phyloP scores from a whole-genome alignment of 1,140 invertebrate species.

The Megalonaias nervosa region DNA sequence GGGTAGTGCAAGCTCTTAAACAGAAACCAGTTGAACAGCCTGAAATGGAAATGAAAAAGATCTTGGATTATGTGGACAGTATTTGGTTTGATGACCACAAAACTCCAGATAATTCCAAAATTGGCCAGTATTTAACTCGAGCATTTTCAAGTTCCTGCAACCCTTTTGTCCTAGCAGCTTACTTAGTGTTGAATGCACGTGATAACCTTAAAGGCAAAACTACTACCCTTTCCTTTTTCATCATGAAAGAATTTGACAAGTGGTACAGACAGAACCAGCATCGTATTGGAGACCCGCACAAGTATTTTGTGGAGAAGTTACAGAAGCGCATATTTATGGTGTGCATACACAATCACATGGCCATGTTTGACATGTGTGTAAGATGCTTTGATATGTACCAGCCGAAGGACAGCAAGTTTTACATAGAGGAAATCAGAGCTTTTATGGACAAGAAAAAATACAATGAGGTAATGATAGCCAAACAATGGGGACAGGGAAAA shows the following conservation, averaged over 20 bases:
- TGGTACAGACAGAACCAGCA: constrained; percentile 45
- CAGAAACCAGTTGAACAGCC: constrained; percentile 11
- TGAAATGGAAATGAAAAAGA: constrained; percentile 28
- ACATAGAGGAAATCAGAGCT: constrained; percentile 39
- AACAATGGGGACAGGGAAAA: not conserved
- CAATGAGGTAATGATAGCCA: constrained; percentile 55
- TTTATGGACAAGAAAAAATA: constrained; percentile 52
- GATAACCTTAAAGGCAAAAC: constrained; percentile 57
- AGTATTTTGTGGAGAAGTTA: constrained; percentile 43
- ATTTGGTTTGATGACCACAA: constrained; percentile 37
- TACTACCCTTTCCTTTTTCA: constrained; percentile 47
- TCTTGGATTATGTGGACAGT: constrained; percentile 19
- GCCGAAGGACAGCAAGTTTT: constrained; percentile 52
- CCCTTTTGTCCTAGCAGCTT: constrained; percentile 47
- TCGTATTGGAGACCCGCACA: constrained; percentile 7
- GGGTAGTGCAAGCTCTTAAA: constrained; percentile 17
- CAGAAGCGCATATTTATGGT: constrained; percentile 46
- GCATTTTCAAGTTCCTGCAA: constrained; percentile 39
- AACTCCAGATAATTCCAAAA: constrained; percentile 34
- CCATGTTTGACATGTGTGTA: constrained; percentile 53
- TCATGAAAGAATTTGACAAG: constrained; percentile 61
- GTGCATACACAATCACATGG: constrained; percentile 53
- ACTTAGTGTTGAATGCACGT: constrained; percentile 47
- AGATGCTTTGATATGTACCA: constrained; percentile 53
- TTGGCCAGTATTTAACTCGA: constrained; percentile 28